phyloP scores from a whole-genome alignment of 2,888 invertebrate species.

The Aporophyla nigra region DNA sequence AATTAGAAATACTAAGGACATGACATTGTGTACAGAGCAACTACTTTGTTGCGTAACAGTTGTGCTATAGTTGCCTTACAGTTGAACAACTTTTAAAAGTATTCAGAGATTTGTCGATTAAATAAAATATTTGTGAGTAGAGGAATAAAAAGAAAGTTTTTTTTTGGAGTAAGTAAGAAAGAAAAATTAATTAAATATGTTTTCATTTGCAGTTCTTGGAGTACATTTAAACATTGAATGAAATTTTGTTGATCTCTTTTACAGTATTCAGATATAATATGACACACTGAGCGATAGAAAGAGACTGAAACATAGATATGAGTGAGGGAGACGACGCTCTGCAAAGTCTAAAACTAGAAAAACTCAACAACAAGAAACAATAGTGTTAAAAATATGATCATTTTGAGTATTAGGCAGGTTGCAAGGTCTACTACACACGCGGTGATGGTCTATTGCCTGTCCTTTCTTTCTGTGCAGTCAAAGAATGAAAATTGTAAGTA shows the following conservation, averaged over 20 bases:
- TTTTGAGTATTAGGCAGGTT: conserved; percentile 29
- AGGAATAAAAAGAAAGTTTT: neutral
- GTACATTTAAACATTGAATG: neutral
- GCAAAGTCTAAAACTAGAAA: neutral
- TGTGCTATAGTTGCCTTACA: neutral
- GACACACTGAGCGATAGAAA: neutral
- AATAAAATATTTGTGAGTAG: neutral
- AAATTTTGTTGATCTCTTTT: neutral
- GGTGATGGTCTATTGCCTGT: conserved; percentile 7
- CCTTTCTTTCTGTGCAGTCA: conserved; percentile 18
- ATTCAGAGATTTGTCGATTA: neutral
- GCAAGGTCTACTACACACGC: neutral
- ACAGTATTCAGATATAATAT: neutral
- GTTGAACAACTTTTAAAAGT: neutral
- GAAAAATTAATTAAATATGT: neutral
- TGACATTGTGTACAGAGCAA: conserved; percentile 7
- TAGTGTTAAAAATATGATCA: neutral
- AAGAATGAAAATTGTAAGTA: neutral
- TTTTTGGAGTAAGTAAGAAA: neutral
- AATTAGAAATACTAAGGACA: conserved; percentile 30
- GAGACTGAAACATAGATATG: neutral
- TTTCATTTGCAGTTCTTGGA: neutral
- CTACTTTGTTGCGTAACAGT: conserved; percentile 6
- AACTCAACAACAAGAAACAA: no score
- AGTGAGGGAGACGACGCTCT: neutral